Evolutionary conservation across 2,797 vertebrate genomes (phyloP).

Genomic region (Chloroceryle amazona): DNA sequence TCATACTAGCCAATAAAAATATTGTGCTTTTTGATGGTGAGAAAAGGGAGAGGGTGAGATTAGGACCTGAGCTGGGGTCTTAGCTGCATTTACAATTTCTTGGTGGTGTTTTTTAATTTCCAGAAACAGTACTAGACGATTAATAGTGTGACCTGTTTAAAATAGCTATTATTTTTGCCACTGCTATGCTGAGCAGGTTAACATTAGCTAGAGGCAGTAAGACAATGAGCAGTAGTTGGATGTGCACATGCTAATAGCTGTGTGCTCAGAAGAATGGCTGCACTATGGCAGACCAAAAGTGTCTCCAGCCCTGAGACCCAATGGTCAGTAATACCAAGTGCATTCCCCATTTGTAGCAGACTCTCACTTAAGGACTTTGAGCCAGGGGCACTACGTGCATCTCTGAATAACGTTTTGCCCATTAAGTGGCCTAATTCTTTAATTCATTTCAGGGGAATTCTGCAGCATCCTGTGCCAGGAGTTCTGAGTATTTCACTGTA

Average conservation of each 20-base stretch:
- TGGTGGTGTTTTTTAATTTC: neutral
- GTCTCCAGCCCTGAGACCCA: neutral
- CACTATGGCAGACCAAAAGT: accelerated
- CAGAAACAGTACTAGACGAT: neutral
- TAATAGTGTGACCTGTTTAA: neutral
- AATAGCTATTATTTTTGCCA: neutral
- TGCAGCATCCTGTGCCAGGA: neutral
- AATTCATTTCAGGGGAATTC: neutral
- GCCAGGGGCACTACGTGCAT: neutral
- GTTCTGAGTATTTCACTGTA: neutral
- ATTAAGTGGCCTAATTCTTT: neutral
- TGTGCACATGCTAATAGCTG: accelerated
- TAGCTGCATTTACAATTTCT: neutral
- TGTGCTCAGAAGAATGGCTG: accelerated
- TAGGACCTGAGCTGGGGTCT: neutral
- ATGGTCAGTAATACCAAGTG: accelerated
- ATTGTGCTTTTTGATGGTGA: neutral
- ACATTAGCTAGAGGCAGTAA: neutral
- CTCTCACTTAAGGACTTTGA: neutral
- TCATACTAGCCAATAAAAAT: neutral
- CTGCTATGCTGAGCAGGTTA: too few species aligned
- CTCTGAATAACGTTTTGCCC: neutral
- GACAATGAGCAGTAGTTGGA: accelerated
- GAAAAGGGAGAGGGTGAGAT: neutral
- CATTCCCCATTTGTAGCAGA: neutral